Base-by-base conservation (phyloP, 1,140 invertebrate species). In the Orius insidiosus region DNA sequence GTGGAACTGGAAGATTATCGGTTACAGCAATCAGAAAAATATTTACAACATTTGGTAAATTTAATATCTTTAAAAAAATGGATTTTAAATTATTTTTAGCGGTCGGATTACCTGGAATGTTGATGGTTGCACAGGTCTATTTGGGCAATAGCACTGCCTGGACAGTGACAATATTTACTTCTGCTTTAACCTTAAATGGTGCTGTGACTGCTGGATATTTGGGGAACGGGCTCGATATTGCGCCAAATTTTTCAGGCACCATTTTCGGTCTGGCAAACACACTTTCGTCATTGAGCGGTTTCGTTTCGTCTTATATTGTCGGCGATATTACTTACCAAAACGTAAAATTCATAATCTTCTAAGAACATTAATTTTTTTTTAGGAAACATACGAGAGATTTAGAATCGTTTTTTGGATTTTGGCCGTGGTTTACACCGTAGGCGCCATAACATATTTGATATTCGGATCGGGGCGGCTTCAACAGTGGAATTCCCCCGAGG, bases 241-340 rank as follows among this genome's bases (percentile, higher is more conserved):
- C 76, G 7, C 76, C 77, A 31, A 80, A 79, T 63, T 72, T 77
- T 54, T 76, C 76, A 47, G 57, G 68, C 45, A 86, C 82, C 1
- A 80, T 93, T 46, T 90, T 92, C 63, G 88, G 87, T 7, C 71
- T 93, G 58, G 83, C 85, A 5, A 93, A 93, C 58, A 90, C 85
- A 0, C 60, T 92, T 43, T 88, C 85, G 1, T 90, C 86, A 0
- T 65, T 89, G 37, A 85, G 87, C 13, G 88, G 88, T 14, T 90
- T 80, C 59, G 56, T 92, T 0, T 88, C 85, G 30, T 80, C 85
- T 0, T 72, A 71, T 54, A 77, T 92, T 65, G 85, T 89, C n/a
- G 85, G 84, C 14, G 65, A 70, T 16, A 66, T 94, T 9, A 90
- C 86, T 1, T 71, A 77, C 24, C 59, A 79, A 5, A 71, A 84